Percentiles rank a stretch among this genome's conserved stretches.
These are phyloP conservation scores for Trachelus tabidus DNA, from an alignment of 2,888 invertebrate genomes.

Conservation along the genomic window DNA sequence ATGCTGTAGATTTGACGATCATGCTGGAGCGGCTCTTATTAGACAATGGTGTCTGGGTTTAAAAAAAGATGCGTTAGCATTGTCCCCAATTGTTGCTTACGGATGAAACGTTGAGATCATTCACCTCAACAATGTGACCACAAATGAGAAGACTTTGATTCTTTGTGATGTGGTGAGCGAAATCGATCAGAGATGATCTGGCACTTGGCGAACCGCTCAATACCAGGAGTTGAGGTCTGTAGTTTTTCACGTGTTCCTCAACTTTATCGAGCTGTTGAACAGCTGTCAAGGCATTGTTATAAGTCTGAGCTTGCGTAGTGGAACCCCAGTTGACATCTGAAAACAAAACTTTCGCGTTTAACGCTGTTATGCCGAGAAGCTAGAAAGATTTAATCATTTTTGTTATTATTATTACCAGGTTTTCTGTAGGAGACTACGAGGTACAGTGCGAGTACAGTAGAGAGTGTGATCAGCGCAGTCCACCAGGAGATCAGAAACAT, in stretches of 20 bases:
- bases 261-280: conserved; percentile 82
- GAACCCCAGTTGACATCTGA: conserved; percentile 96
- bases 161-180: conserved; percentile 92
- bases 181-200: conserved; percentile 90
- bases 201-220: conserved; percentile 85
- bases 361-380: conserved; percentile 82
- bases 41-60: neutral
- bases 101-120: conserved; percentile 64
- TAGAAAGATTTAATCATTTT: conserved; percentile 85
- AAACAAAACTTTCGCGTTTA: neutral
- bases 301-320: conserved; percentile 95
- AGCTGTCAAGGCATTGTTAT: conserved; percentile 89
- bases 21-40: conserved; percentile 74
- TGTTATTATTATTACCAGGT: conserved; percentile 67
- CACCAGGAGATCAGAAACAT: conserved; percentile 96
- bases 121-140: conserved; percentile 80
- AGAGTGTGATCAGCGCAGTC: conserved; percentile 92
- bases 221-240: conserved; percentile 91
- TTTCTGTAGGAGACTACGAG: conserved; percentile 93
- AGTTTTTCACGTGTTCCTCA: conserved; percentile 97
- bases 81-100: neutral
- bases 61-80: neutral
- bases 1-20: conserved; percentile 81
- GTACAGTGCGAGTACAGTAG: conserved; percentile 88
- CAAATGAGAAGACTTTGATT: conserved; percentile 89